Conservation (phyloP, 2,797 vertebrate species). For the Gephyroberyx darwinii region DNA sequence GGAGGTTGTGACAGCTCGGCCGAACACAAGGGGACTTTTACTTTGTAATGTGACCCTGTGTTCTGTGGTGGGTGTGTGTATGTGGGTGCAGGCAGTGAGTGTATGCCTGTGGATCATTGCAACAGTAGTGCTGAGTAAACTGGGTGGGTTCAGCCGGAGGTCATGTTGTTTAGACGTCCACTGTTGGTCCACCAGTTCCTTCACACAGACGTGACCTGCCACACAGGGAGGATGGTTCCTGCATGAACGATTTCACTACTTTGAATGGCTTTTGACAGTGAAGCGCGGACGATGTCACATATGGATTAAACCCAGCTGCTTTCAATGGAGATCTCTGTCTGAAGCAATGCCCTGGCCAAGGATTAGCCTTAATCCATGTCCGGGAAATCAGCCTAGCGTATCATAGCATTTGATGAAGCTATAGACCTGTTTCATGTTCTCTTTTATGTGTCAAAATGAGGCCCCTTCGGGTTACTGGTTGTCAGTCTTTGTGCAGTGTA, state of each 20-base stretch:
- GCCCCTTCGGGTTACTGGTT: constrained; percentile 16
- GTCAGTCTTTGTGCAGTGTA: neutral
- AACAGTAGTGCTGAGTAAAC: no score
- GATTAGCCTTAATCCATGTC: constrained; percentile 47
- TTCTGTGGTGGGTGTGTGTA: neutral
- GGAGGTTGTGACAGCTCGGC: no score
- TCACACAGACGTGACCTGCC: no score
- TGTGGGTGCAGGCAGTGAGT: no score
- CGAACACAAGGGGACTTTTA: constrained; percentile 8
- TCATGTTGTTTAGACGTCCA: no score
- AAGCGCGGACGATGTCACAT: neutral
- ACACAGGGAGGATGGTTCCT: constrained; percentile 2
- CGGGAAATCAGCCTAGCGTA: constrained; percentile 16
- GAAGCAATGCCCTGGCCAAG: constrained; percentile 21
- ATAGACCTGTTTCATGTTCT: constrained; percentile 20
- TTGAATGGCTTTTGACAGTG: neutral
- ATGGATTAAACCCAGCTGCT: constrained; percentile 28
- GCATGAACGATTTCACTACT: constrained; percentile 5
- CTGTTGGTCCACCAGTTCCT: no score
- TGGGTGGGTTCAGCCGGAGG: no score
- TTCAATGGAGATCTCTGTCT: constrained; percentile 22
- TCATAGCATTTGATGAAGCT: constrained; percentile 16
- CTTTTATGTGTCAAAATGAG: constrained; percentile 7
- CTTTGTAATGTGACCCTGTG: neutral
- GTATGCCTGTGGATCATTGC: no score